Base-by-base conservation (phyloP, 2,113 vertebrate species). In the Catharus bicknelli region DNA sequence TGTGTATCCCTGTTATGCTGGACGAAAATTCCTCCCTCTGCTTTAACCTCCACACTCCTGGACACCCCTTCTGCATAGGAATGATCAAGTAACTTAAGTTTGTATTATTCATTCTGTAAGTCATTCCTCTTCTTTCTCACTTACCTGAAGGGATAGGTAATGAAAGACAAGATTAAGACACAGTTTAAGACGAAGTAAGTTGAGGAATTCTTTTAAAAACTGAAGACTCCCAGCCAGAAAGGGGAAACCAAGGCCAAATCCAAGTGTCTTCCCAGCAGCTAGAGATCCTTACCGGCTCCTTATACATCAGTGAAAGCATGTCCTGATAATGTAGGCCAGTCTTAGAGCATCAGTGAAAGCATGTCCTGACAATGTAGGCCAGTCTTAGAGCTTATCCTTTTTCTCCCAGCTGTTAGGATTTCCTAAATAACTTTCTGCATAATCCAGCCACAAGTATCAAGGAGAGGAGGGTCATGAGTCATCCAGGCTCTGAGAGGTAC, bases 331-430 rank as follows among this genome's bases (percentile, higher is more conserved):
- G 75, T 81, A 80, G 83, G 88, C 83, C 86, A 92, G 64, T 93
- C 89, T 93, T 82, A 58, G 68, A 83, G 78, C 43, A 36, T 36
- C 34, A 36, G 34, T 36, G 34, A 36, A 36, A 36, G 34, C 34
- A 36, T 94, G 70, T 93, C 85, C 88, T 83, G 27, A 75, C 96
- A 86, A 93, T 79, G 75, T 81, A 80, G 83, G 88, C 84, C 86
- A 92, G 64, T 93, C 89, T 93, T 82, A 58, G 68, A 83, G 78
- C 43, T 95, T 97, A 96, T 96, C 94, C 93, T 90, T 93, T 95
- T 91, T 94, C 78, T 86, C 79, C 72, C 91, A 95, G 93, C 93
- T 95, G 93, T 91, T 88, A 95, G 90, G 88, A 90, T 94, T 95
- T 96, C 91, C 91, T 90, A 79, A 93, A 64, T 84, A 63, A 84